A percentile compares a stretch with the other conserved stretches of the same genome.
These are phyloP conservation scores for Gnathochromis pfefferi DNA, from an alignment of 2,113 vertebrate genomes.

Conservation along the genomic window DNA sequence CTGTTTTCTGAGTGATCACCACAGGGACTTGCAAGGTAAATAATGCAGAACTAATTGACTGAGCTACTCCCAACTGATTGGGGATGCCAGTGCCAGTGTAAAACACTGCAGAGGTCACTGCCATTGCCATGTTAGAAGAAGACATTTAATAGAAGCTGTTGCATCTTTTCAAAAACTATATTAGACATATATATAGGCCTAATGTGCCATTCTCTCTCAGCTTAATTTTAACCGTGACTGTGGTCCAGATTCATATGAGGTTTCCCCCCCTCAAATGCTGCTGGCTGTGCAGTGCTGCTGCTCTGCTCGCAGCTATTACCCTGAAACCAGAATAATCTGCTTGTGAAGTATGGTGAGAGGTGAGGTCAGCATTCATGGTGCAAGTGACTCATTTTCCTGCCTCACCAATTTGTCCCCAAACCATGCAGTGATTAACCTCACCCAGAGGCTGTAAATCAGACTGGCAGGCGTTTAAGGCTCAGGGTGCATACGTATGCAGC, in stretches of 20 bases:
- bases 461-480: neutral
- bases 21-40: constrained; percentile 18
- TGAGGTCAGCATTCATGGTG: neutral
- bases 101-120: neutral
- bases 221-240: neutral
- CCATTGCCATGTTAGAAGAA: neutral
- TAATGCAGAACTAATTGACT: constrained; percentile 57
- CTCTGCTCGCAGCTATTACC: neutral
- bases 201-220: neutral
- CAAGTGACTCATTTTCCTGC: constrained; percentile 10
- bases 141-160: neutral
- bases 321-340: neutral
- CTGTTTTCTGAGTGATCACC: constrained; percentile 25
- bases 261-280: neutral
- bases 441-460: constrained; percentile 10
- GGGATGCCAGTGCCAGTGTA: neutral
- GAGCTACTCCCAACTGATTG: constrained; percentile 27
- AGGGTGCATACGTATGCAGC: constrained; percentile 1
- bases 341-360: neutral
- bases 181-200: neutral
- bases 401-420: neutral
- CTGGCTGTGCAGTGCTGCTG: neutral
- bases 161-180: neutral
- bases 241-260: neutral
- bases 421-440: constrained; percentile 22